Base-by-base conservation (phyloP, 2,797 vertebrate species). In the Pseudomugil tenellus region DNA sequence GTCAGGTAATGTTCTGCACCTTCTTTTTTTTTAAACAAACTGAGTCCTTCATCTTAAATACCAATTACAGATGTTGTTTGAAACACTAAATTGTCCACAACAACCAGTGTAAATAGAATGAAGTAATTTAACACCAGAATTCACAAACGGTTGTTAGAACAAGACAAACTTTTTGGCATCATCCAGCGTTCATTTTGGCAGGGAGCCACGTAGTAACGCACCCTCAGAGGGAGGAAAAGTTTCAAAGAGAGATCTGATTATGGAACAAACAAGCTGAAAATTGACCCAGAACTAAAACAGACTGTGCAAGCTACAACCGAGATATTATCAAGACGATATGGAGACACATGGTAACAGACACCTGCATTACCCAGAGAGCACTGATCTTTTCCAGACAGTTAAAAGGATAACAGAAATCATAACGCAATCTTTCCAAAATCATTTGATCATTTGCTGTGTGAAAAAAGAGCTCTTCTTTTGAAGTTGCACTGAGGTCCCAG, bases 231-330 rank as follows among this genome's bases (percentile, higher is more conserved):
- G 60, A 71, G 58, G 35, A 58, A 58, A 49, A 25, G 52, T 80
- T 72, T 84, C 77, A 85, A 84, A 84, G 81, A 53, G 14, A 70
- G 43, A 84, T 81, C 74, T 63, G 78, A 91, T 77, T 59, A 76
- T 72, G 59, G 46, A 46, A 51, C 2, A 28, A 73, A 62, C 46
- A 39, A 67, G 68, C 73, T 61, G 71, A 58, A 69, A 82, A 86
- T 35, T 25, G 57, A 76, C 25, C 41, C 56, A 64, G 34, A 71
- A 59, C 43, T 67, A 26, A 77, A 79, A 79, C 49, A 70, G 37
- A 68, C 32, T 1, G 41, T 28, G 59, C 59, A 67, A 37, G 58
- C 63, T 70, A 58, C 62, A 57, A 64, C 63, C 3, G 11, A 72
- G 79, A 89, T 84, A 82, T 80, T 66, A 83, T 88, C 76, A 75